A percentile compares a stretch with the other conserved stretches of the same genome.
Conservation (phyloP, 2,113 vertebrate species). For the Hemibagrus wyckioides region DNA sequence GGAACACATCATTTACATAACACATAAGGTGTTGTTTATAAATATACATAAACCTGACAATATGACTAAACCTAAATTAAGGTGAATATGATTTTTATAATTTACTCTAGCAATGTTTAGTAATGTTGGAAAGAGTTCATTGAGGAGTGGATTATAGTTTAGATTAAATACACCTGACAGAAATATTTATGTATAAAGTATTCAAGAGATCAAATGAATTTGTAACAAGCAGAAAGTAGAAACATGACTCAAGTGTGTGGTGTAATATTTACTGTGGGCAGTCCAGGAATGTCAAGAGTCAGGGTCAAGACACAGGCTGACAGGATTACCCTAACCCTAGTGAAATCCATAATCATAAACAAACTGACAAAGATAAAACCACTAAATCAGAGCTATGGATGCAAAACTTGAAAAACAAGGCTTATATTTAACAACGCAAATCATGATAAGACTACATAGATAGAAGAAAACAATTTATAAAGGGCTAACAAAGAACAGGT, state of each 20-base stretch:
- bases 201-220: neutral
- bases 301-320: neutral
- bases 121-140: neutral
- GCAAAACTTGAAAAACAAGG: neutral
- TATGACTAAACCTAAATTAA: neutral
- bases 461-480: neutral
- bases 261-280: neutral
- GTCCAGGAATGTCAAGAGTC: neutral
- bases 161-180: neutral
- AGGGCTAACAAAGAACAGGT: neutral
- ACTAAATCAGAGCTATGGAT: neutral
- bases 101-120: neutral
- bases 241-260: neutral
- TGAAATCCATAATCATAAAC: neutral
- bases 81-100: neutral
- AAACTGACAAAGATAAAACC: neutral
- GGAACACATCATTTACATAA: neutral
- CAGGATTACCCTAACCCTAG: neutral
- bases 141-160: neutral
- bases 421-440: neutral
- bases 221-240: neutral
- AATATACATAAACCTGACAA: neutral
- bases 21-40: neutral
- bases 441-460: neutral
- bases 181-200: neutral